A percentile compares a stretch with the other conserved stretches of the same genome.
phyloP scores from a whole-genome alignment of 1,140 invertebrate species.

The Sipha flava region DNA sequence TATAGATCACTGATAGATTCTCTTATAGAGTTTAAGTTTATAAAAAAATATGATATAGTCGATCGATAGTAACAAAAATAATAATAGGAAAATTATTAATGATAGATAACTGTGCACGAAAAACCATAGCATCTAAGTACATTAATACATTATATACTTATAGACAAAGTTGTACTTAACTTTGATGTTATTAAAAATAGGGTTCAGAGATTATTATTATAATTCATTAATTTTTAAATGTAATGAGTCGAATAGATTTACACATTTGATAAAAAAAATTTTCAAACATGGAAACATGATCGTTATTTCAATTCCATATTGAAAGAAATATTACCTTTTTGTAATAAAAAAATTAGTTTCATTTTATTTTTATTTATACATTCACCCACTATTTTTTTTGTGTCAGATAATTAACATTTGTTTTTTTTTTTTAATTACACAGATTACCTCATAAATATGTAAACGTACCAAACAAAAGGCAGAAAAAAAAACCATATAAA shows the following conservation, averaged over 20 bases:
- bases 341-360: neutral
- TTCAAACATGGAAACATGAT: neutral
- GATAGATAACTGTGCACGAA: no score
- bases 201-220: no score
- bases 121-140: no score
- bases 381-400: neutral
- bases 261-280: neutral
- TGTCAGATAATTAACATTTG: neutral
- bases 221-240: no score
- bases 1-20: neutral
- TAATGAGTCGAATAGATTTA: neutral
- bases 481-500: neutral
- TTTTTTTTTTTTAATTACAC: neutral
- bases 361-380: neutral
- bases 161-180: no score
- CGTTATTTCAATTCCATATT: neutral
- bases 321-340: neutral
- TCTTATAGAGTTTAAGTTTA: no score
- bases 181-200: no score
- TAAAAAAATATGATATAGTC: neutral
- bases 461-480: neutral
- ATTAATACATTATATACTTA: no score
- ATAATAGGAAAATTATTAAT: neutral
- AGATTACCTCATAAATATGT: slow-evolving; percentile 8
- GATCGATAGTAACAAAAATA: neutral